phyloP scores from a whole-genome alignment of 2,888 invertebrate species.

The Campopleginae sp. region DNA sequence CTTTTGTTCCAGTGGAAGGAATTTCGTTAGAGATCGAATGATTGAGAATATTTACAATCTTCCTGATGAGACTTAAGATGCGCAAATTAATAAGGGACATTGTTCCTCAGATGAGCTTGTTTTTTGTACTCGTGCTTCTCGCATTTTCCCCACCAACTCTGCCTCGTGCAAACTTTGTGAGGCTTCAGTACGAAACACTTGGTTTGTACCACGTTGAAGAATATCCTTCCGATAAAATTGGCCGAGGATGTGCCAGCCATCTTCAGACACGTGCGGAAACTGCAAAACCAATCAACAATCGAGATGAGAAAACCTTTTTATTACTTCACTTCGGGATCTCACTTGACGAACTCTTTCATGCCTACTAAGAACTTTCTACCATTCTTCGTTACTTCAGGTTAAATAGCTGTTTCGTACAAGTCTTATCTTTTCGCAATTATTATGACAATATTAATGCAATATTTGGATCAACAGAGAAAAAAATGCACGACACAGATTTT shows the following conservation, averaged over 20 bases:
- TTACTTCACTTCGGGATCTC: background rate
- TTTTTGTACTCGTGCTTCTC: conserved; percentile 88
- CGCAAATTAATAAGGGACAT: conserved; percentile 87
- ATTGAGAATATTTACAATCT: background rate
- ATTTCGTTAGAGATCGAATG: background rate
- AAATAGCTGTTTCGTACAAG: too few species aligned
- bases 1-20: background rate
- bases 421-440: too few species aligned
- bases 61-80: background rate
- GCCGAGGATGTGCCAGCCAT: conserved; percentile 94
- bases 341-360: conserved; percentile 4
- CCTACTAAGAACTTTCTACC: background rate
- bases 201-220: conserved; percentile 97
- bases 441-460: too few species aligned
- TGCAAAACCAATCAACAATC: conserved; percentile 84
- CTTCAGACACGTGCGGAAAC: conserved; percentile 96
- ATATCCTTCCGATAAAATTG: conserved; percentile 95
- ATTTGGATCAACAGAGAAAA: too few species aligned
- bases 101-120: conserved; percentile 90
- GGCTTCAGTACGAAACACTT: conserved; percentile 95
- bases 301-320: conserved; percentile 40
- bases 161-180: conserved; percentile 90
- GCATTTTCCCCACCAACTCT: conserved; percentile 94
- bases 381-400: background rate
- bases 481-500: too few species aligned